phyloP scores from a whole-genome alignment of 1,140 invertebrate species.

The Eriocheir sinensis region DNA sequence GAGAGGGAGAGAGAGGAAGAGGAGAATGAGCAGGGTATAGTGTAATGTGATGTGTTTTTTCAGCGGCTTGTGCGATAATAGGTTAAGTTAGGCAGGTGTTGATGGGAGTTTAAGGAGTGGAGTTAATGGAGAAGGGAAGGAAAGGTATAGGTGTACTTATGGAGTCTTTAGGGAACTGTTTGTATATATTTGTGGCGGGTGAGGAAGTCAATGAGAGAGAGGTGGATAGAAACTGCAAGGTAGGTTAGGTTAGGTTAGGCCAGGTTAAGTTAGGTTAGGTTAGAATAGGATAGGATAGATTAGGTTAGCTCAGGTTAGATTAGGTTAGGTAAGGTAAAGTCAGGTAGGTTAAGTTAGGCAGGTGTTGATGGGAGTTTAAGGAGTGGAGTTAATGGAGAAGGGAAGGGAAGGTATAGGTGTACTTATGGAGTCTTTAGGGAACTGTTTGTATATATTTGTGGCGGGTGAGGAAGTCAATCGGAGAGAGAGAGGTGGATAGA shows the following conservation, averaged over 20 bases:
- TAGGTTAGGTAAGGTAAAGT: too few species aligned
- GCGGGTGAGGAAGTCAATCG: too few species aligned
- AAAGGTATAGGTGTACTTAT: background rate
- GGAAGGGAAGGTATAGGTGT: background rate
- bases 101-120: background rate
- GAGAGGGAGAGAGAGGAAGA: background rate
- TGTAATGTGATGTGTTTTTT: constrained; percentile 5
- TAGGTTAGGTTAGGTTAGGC: too few species aligned
- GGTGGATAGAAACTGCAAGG: too few species aligned
- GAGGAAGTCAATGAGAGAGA: background rate
- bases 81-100: background rate
- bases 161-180: too few species aligned
- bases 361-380: background rate
- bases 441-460: too few species aligned
- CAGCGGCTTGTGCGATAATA: background rate
- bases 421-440: too few species aligned
- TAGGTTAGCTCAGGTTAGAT: too few species aligned
- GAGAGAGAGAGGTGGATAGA: too few species aligned
- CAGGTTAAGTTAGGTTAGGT: too few species aligned
- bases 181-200: too few species aligned
- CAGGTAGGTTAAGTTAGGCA: background rate
- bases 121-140: background rate
- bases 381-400: background rate
- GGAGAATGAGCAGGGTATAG: background rate
- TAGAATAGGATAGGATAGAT: too few species aligned